Conservation (phyloP, 2,113 vertebrate species). For the Aegypius monachus region DNA sequence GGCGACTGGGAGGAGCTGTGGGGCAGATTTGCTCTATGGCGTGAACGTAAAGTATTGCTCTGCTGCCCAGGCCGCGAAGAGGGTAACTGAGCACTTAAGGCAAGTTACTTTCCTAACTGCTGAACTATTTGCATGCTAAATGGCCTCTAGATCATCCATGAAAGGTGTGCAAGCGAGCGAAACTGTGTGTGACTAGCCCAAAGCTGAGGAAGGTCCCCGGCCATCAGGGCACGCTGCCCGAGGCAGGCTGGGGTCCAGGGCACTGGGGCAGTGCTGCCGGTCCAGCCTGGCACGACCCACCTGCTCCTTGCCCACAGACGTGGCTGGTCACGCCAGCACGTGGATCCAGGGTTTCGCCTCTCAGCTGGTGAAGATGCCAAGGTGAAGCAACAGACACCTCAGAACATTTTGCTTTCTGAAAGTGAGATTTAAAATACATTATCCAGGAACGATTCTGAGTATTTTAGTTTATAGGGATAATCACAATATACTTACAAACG, state of each 20-base stretch:
- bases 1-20: fast-evolving
- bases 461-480: neutral
- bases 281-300: neutral
- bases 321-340: fast-evolving
- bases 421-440: neutral
- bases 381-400: too few relatives aligned
- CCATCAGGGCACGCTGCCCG: fast-evolving
- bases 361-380: fast-evolving
- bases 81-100: too few relatives aligned
- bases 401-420: fast-evolving
- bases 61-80: neutral
- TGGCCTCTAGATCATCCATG: fast-evolving
- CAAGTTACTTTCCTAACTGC: neutral
- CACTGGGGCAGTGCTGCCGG: neutral
- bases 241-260: neutral
- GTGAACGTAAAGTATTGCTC: neutral
- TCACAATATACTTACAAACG: fast-evolving
- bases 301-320: fast-evolving
- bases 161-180: too few relatives aligned
- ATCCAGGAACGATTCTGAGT: neutral
- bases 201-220: neutral
- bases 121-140: fast-evolving
- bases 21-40: neutral
- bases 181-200: fast-evolving
- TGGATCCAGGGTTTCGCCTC: fast-evolving